Evolutionary conservation across 2,888 invertebrate species (phyloP).

Genomic region (Macrosoma leucophasiata): DNA sequence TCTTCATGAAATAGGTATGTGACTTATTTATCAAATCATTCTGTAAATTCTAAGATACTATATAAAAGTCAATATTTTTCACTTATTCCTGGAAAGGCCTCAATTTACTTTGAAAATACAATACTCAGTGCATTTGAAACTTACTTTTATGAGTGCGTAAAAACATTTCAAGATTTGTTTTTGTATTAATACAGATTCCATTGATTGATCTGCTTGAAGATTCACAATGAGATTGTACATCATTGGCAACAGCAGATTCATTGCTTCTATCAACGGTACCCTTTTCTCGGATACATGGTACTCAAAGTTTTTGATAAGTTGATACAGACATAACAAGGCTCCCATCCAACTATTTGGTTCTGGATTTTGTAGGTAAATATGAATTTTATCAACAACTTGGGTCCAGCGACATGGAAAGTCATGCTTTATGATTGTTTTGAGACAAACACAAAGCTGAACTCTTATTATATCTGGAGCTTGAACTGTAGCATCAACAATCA

Average conservation of each 20-base stretch:
- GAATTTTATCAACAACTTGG: constrained; percentile 96
- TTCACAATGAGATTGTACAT: constrained; percentile 88
- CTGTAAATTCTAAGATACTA: no score
- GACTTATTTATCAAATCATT: no score
- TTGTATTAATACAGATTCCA: constrained; percentile 92
- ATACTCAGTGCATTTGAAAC: constrained; percentile 8
- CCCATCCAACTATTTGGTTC: constrained; percentile 93
- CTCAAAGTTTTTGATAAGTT: constrained; percentile 94
- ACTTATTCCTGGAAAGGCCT: no score
- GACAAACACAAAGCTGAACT: constrained; percentile 93
- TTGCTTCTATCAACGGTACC: constrained; percentile 93
- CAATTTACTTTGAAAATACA: constrained; percentile 3
- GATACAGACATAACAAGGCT: constrained; percentile 92
- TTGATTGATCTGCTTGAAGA: constrained; percentile 88
- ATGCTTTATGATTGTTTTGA: constrained; percentile 93
- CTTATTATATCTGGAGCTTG: constrained; percentile 94
- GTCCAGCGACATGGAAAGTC: constrained; percentile 98
- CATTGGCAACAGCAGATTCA: constrained; percentile 94
- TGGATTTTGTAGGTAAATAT: constrained; percentile 93
- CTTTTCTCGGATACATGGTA: constrained; percentile 94
- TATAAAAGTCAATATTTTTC: no score
- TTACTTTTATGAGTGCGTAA: constrained; percentile 91
- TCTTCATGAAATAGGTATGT: no score
- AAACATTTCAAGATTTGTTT: constrained; percentile 94
- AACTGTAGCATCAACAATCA: constrained; percentile 96